These are phyloP conservation scores for Campoplex nolae DNA, from an alignment of 2,888 invertebrate genomes.

Conservation along the genomic window DNA sequence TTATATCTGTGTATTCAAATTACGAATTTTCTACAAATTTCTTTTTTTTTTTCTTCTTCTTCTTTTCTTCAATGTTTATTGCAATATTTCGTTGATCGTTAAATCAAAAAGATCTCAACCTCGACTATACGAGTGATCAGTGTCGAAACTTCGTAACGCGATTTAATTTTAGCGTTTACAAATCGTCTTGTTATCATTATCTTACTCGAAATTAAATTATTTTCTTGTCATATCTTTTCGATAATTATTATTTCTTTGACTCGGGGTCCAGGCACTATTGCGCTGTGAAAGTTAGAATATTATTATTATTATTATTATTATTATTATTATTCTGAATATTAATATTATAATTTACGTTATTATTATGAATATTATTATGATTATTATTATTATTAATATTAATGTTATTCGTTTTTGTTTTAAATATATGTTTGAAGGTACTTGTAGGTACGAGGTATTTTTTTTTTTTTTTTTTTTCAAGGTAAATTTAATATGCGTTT, in stretches of 20 bases:
- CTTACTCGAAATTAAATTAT: not conserved
- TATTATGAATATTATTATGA: not conserved
- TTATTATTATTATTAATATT: constrained; percentile 30
- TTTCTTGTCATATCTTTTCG: constrained; percentile 34
- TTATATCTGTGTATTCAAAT: constrained; percentile 38
- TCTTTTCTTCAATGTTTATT: constrained; percentile 24
- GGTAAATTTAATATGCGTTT: constrained; percentile 75
- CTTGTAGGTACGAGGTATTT: constrained; percentile 84
- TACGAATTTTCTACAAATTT: not conserved
- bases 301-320: constrained; percentile 9
- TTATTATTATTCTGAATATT: too few relatives aligned
- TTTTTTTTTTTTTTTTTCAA: constrained; percentile 72
- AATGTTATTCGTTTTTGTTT: constrained; percentile 36
- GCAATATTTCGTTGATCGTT: constrained; percentile 23
- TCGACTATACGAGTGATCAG: not conserved
- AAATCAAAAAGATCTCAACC: not conserved
- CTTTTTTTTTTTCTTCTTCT: not conserved
- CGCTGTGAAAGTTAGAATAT: constrained; percentile 80
- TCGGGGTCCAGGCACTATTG: constrained; percentile 82
- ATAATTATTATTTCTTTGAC: constrained; percentile 67
- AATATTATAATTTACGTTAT: too few relatives aligned
- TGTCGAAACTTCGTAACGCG: not conserved
- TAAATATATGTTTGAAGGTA: constrained; percentile 80
- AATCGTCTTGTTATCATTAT: constrained; percentile 14
- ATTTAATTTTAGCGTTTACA: not conserved